Percentiles rank a stretch among this genome's conserved stretches.
These are phyloP conservation scores for Leistus spinibarbis DNA, from an alignment of 2,888 invertebrate species.

Conservation along the genomic window DNA sequence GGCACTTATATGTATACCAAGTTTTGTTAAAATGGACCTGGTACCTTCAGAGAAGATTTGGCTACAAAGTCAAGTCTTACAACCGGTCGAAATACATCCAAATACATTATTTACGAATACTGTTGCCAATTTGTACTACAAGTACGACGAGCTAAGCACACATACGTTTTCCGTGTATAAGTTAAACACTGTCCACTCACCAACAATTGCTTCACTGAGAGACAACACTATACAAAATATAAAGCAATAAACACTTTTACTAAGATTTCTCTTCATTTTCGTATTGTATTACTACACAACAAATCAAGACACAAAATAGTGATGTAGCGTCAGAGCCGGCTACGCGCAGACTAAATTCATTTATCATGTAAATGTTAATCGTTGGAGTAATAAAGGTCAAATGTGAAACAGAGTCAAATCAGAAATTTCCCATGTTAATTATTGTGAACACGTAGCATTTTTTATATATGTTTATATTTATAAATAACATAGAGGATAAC, in stretches of 20 bases:
- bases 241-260: not conserved
- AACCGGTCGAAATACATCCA: too few species aligned
- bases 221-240: not conserved
- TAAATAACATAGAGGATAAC: not conserved
- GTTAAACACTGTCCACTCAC: not conserved
- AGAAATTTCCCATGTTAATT: not conserved
- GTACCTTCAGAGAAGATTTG: too few species aligned
- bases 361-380: not conserved
- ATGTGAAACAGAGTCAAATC: not conserved
- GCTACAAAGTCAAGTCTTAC: too few species aligned
- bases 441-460: not conserved
- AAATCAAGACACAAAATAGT: not conserved
- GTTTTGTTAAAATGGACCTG: too few species aligned
- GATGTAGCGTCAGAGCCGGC: not conserved
- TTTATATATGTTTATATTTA: not conserved
- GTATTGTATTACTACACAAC: not conserved
- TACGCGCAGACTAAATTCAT: not conserved
- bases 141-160: too few species aligned
- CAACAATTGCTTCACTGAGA: not conserved
- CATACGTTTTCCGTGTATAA: too few species aligned
- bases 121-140: too few species aligned
- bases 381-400: not conserved
- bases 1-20: too few species aligned
- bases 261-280: not conserved
- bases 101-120: too few species aligned